Base-by-base conservation (phyloP, 2,797 vertebrate species). In the Erpetoichthys calabaricus region DNA sequence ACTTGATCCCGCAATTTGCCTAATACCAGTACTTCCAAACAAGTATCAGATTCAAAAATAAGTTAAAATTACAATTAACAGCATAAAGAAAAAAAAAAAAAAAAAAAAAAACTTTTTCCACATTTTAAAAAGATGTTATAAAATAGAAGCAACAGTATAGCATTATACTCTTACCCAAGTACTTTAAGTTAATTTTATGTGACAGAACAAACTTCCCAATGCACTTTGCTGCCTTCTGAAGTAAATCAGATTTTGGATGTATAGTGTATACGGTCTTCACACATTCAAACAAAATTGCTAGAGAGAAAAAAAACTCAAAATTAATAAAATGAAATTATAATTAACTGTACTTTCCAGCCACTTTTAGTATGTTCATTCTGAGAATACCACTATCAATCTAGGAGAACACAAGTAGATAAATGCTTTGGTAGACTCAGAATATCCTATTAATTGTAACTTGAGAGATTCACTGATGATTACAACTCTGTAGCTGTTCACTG, bases 141-240 rank as follows among this genome's bases (percentile, higher is more conserved):
- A 25, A 25, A 25, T 25, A 25, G 25, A 25, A 25, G 25, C 25
- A 25, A 25, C 25, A 25, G 25, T 2, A 25, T 25, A 25, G 25
- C 25, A 25, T 25, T 25, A 25, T 1, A 25, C 25, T 58, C 88
- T 87, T 89, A 99, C 96, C 96, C 52, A 99, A 80, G 73, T 97
- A 99, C 69, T 98, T 98, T 10, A 99, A 84, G 75, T 99, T 98
- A 68, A 97, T 98, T 81, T 96, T 97, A 45, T 89, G 84, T 42
- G 96, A 98, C 55, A 97, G 69, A 67, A 99, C 90, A 88, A 99
- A 98, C 77, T 91, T 98, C 58, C 95, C 96, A 59, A 98, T 96
- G 79, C 94, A 98, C 69, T 91, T 91, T 56, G 91, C 94, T 56
- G 95, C 94, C 65, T 95, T 97, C 75, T 96, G 93, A 82, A 97